These are phyloP conservation scores for Solenopsis fugax DNA, from an alignment of 1,140 invertebrate genomes.

Conservation along the genomic window DNA sequence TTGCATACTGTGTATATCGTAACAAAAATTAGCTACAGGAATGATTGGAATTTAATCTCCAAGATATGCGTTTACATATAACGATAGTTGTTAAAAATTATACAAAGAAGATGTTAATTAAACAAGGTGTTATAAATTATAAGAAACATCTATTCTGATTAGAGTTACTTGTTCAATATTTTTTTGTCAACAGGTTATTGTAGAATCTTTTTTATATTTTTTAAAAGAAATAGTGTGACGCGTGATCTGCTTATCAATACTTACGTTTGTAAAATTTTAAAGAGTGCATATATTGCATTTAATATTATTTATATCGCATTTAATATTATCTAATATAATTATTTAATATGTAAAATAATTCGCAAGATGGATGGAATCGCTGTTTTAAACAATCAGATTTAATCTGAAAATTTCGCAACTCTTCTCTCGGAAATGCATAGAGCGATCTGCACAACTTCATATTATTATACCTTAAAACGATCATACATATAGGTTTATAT, in stretches of 20 bases:
- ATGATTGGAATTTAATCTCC: neutral
- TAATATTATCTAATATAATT: neutral
- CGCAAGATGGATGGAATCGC: neutral
- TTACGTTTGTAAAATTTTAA: neutral
- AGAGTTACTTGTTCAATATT: too few relatives aligned
- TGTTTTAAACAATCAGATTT: neutral
- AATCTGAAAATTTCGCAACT: slow-evolving; percentile 13
- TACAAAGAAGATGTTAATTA: neutral
- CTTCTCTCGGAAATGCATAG: neutral
- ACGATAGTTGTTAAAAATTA: neutral
- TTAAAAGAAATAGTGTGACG: neutral
- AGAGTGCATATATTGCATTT: too few relatives aligned
- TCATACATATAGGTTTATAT: neutral
- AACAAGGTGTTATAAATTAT: too few relatives aligned
- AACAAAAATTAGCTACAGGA: neutral
- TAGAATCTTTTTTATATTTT: neutral
- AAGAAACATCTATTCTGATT: too few relatives aligned
- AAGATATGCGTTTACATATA: neutral
- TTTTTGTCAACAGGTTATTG: neutral
- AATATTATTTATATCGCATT: neutral
- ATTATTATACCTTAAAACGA: neutral
- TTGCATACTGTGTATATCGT: neutral
- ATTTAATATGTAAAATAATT: slow-evolving; percentile 1
- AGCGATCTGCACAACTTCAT: neutral
- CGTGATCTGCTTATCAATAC: neutral